Evolutionary conservation across 2,113 vertebrate genomes (phyloP).

Genomic region (Redunca redunca): DNA sequence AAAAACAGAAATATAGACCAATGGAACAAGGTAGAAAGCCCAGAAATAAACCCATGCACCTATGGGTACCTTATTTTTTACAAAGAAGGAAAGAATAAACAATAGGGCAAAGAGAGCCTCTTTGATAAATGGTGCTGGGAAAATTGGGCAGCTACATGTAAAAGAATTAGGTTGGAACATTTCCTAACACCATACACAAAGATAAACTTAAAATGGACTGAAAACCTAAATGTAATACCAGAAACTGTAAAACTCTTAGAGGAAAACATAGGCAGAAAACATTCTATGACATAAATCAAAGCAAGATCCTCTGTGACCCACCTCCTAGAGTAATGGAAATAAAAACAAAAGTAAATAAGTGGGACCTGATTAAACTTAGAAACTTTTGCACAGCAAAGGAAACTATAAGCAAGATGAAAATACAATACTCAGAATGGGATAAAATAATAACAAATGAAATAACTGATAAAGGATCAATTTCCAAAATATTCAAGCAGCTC

Average conservation of each 20-base stretch:
- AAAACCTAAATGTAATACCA: not conserved
- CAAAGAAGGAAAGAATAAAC: not conserved
- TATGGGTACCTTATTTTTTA: not conserved
- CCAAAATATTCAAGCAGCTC: not conserved
- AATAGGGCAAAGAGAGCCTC: not conserved
- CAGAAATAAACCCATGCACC: not conserved
- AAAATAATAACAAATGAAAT: not conserved
- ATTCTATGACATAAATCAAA: not conserved
- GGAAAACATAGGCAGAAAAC: not conserved
- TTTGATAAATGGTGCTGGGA: not conserved
- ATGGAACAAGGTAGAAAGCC: not conserved
- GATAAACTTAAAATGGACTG: not conserved
- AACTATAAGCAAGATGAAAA: not conserved
- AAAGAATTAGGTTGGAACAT: not conserved
- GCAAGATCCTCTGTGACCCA: not conserved
- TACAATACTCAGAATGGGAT: not conserved
- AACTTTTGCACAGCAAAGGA: not conserved
- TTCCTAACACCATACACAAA: not conserved
- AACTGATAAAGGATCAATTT: not conserved
- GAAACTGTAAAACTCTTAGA: not conserved
- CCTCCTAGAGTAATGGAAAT: not conserved
- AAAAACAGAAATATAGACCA: not conserved
- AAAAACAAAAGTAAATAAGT: not conserved
- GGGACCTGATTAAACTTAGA: not conserved
- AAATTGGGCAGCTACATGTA: not conserved